These are phyloP conservation scores for Procambarus clarkii DNA, from an alignment of 1,140 invertebrate genomes.

Conservation along the genomic window DNA sequence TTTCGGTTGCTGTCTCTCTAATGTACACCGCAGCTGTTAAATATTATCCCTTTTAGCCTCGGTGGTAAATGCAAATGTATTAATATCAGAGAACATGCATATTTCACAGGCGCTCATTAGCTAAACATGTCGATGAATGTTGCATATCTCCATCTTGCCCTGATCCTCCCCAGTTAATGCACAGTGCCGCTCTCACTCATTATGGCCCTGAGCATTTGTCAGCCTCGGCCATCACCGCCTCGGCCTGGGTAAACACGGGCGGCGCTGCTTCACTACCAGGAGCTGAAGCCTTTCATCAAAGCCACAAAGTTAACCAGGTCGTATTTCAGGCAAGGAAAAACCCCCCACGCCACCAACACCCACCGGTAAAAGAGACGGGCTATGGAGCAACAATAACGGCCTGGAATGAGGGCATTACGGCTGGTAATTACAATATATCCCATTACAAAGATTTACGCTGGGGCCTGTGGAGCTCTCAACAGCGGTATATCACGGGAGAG, in stretches of 20 bases:
- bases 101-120: too few species aligned
- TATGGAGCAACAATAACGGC: not conserved
- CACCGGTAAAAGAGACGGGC: not conserved
- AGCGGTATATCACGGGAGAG: not conserved
- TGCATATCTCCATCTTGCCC: too few species aligned
- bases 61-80: too few species aligned
- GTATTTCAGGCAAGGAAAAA: not conserved
- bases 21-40: too few species aligned
- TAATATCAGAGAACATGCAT: too few species aligned
- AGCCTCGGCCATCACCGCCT: not conserved
- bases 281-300: not conserved
- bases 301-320: not conserved
- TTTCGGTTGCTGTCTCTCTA: too few species aligned
- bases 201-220: too few species aligned
- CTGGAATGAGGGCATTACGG: not conserved
- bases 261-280: not conserved
- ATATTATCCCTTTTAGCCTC: too few species aligned
- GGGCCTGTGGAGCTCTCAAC: constrained; percentile 2
- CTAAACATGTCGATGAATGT: too few species aligned
- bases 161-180: too few species aligned
- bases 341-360: not conserved
- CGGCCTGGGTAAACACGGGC: not conserved
- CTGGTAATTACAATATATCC: not conserved
- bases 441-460: constrained; percentile 35
- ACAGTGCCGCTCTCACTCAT: too few species aligned